A percentile compares a stretch with the other conserved stretches of the same genome.
Conservation (phyloP, 2,888 invertebrate genomes). For the Tenthredo mesomela region DNA sequence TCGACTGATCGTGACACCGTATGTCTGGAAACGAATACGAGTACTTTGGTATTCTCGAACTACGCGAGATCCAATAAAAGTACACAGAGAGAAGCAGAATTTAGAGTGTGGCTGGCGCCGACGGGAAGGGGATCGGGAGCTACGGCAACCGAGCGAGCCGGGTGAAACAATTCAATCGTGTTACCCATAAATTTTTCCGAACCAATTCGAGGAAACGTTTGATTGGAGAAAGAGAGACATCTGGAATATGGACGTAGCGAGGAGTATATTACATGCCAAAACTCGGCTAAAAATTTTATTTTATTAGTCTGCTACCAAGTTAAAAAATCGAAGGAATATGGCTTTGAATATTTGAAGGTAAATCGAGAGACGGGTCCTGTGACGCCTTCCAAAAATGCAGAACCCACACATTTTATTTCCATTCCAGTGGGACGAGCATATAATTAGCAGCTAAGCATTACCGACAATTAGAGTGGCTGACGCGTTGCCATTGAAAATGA, state of each 20-base stretch:
- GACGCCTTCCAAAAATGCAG: no score
- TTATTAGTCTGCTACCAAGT: neutral
- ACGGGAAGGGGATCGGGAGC: neutral
- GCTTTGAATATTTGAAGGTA: neutral
- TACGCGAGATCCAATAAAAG: slow-evolving; percentile 27
- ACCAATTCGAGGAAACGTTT: neutral
- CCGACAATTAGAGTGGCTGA: neutral
- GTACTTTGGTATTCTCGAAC: slow-evolving; percentile 41
- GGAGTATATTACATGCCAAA: neutral
- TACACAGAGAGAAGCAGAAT: slow-evolving; percentile 12
- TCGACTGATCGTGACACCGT: slow-evolving; percentile 17
- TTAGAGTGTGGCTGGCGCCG: slow-evolving; percentile 2
- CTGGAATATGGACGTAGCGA: neutral
- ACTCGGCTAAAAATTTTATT: neutral
- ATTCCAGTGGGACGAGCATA: neutral
- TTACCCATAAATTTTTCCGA: neutral
- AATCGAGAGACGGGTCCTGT: neutral
- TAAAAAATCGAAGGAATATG: neutral
- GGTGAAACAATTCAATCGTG: slow-evolving; percentile 19
- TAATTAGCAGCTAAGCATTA: neutral
- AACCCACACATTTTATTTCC: neutral
- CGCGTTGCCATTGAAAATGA: neutral
- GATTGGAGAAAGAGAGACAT: neutral
- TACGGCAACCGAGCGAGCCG: neutral
- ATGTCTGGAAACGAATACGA: slow-evolving; percentile 8